Percentiles rank a stretch among this genome's conserved stretches.
These are phyloP conservation scores for Lepidurus arcticus DNA, from an alignment of 1,140 invertebrate genomes.

Conservation along the genomic window DNA sequence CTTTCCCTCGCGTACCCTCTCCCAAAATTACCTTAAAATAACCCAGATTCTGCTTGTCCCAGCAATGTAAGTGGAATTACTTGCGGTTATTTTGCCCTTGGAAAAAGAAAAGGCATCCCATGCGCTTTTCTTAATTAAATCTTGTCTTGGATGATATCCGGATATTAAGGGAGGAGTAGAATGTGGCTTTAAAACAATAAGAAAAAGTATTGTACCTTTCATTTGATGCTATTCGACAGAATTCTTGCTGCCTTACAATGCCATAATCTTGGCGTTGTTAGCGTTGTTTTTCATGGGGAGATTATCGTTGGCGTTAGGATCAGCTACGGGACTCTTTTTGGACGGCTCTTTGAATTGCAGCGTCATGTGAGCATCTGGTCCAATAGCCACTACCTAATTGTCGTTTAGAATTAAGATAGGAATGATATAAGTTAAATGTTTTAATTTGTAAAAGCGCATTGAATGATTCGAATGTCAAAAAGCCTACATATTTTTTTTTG, in stretches of 20 bases:
- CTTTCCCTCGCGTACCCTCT: not conserved
- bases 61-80: not conserved
- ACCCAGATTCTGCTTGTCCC: not conserved
- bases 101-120: not conserved
- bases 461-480: not conserved
- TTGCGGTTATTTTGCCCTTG: not conserved
- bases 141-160: too few relatives aligned
- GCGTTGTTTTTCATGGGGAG: constrained; percentile 4
- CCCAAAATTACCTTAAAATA: not conserved
- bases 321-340: not conserved
- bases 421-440: not conserved
- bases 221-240: not conserved
- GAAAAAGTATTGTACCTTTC: too few relatives aligned
- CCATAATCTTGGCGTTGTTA: constrained; percentile 1
- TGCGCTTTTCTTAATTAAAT: too few relatives aligned
- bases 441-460: constrained; percentile 23
- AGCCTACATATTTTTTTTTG: not conserved
- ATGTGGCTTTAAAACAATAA: too few relatives aligned
- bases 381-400: constrained; percentile 29
- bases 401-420: not conserved
- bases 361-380: constrained; percentile 33
- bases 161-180: too few relatives aligned
- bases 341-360: not conserved
- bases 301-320: constrained; percentile 4
- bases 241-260: not conserved